Evolutionary conservation across 2,888 invertebrate species (phyloP), one percentile per base, ranked within the genome.

Genomic region (Therioaphis trifolii): DNA sequence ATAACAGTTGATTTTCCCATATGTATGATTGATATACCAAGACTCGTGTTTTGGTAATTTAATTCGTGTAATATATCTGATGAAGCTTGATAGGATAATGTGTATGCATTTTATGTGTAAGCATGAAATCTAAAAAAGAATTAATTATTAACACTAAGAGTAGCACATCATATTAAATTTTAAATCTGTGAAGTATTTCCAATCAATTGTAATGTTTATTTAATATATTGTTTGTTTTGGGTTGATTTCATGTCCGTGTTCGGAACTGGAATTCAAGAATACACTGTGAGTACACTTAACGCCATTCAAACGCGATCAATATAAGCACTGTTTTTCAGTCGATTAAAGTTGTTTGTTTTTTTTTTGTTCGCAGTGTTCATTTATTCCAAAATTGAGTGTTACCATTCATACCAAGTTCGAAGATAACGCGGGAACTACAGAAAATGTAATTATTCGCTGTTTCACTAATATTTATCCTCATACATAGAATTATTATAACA

Each of bases 401-500:
- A 85, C 86, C 9, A 96, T 97, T 86, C 93, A 95, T 89, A 96
- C 97, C 29, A 92, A 93, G 88, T 97, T 96, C 90, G 96, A 96
- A 90, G 92, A 97, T 88, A 96, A 97, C 88, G 94, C 93, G 89
- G 97, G 97, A 27, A 92, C 92, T 61, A 93, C 93, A 84, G 95
- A 96, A 88, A 97, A 97, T 91, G 96, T 96, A 91, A 93, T 93
- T 90, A 75, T 63, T 68, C 15, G 69, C 43, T 7, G 15, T 76
- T 27, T 68, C 61, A 75, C 18, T 72, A 46, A 46, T 35, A 15
- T 1, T 27, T 49, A 18, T 18, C 15, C 49, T 49, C 18, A 15
- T 49, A 49, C n/a, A n/a, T n/a, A n/a, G n/a, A n/a, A n/a, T n/a
- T n/a, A n/a, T n/a, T n/a, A n/a, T n/a, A n/a, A 18, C 18, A 49